Evolutionary conservation across 2,888 invertebrate genomes (phyloP).

Genomic region (Aquatica leii): DNA sequence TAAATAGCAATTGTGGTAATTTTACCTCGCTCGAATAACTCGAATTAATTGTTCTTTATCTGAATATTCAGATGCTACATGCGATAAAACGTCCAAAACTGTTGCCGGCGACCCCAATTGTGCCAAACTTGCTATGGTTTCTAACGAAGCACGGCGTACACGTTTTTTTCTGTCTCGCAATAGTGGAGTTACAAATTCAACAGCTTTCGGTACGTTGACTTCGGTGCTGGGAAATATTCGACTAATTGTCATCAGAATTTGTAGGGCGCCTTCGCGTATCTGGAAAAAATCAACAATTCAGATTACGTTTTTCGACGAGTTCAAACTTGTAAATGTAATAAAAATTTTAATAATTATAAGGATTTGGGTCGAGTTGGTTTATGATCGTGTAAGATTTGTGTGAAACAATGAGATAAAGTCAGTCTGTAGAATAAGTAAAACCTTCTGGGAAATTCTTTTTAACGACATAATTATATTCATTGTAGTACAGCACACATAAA

Average conservation of each 20-base stretch:
- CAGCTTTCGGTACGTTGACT: slow-evolving; percentile 59
- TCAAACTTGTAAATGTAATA: too few relatives aligned
- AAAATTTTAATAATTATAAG: too few relatives aligned
- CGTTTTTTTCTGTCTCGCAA: slow-evolving; percentile 70
- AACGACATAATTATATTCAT: too few relatives aligned
- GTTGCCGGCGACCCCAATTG: slow-evolving; percentile 73
- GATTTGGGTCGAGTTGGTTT: too few relatives aligned
- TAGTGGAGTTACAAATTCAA: slow-evolving; percentile 53
- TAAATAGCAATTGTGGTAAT: neutral
- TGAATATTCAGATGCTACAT: slow-evolving; percentile 64
- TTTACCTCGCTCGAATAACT: slow-evolving; percentile 74
- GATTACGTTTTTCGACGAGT: neutral
- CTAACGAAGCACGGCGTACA: slow-evolving; percentile 80
- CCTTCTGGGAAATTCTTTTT: too few relatives aligned
- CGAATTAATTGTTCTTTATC: slow-evolving; percentile 70
- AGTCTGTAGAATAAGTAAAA: too few relatives aligned
- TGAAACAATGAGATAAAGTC: too few relatives aligned
- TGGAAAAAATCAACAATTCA: slow-evolving; percentile 26
- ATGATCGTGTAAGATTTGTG: too few relatives aligned
- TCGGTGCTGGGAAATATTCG: slow-evolving; percentile 82
- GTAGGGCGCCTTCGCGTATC: slow-evolving; percentile 78
- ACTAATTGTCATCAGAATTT: slow-evolving; percentile 78
- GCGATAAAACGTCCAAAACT: slow-evolving; percentile 70
- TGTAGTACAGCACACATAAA: too few relatives aligned
- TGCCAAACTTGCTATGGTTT: slow-evolving; percentile 79